Conservation (phyloP, 2,888 invertebrate genomes). For the Slavum lentiscoides region DNA sequence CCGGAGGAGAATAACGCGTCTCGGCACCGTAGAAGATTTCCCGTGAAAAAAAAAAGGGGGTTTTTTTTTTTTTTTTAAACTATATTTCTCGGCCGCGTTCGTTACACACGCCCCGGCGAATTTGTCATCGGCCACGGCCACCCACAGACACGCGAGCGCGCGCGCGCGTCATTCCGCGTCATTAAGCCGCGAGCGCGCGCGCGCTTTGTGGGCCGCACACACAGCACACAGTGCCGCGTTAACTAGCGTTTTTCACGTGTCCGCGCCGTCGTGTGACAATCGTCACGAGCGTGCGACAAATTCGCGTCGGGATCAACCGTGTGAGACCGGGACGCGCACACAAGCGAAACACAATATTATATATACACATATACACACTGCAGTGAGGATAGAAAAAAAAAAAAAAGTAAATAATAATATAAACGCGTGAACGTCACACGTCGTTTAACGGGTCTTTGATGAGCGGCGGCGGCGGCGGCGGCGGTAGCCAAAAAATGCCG, state of each 20-base stretch:
- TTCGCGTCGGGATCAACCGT: conserved; percentile 29
- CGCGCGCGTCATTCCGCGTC: not conserved
- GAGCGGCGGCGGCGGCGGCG: conserved; percentile 14
- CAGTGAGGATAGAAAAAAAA: not conserved
- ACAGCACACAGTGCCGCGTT: not conserved
- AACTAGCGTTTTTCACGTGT: conserved; percentile 46
- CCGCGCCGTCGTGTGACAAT: conserved; percentile 23
- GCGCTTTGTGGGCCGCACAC: conserved; percentile 10
- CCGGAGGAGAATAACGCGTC: too few species aligned
- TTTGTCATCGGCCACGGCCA: conserved; percentile 25
- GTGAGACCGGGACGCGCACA: conserved; percentile 9
- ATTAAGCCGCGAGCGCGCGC: not conserved
- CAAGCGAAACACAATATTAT: conserved; percentile 11
- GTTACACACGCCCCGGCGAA: conserved; percentile 16
- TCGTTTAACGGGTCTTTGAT: conserved; percentile 53
- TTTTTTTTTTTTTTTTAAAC: too few species aligned
- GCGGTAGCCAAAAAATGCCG: conserved; percentile 1
- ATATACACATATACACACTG: too few species aligned
- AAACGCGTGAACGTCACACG: conserved; percentile 43
- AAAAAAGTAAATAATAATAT: not conserved
- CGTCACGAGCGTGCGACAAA: conserved; percentile 43
- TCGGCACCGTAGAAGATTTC: too few species aligned
- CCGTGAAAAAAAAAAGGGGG: too few species aligned
- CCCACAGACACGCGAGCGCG: not conserved
- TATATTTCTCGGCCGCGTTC: too few species aligned